Base-by-base conservation (phyloP, 1,140 invertebrate genomes). In the Bemisia tabaci region DNA sequence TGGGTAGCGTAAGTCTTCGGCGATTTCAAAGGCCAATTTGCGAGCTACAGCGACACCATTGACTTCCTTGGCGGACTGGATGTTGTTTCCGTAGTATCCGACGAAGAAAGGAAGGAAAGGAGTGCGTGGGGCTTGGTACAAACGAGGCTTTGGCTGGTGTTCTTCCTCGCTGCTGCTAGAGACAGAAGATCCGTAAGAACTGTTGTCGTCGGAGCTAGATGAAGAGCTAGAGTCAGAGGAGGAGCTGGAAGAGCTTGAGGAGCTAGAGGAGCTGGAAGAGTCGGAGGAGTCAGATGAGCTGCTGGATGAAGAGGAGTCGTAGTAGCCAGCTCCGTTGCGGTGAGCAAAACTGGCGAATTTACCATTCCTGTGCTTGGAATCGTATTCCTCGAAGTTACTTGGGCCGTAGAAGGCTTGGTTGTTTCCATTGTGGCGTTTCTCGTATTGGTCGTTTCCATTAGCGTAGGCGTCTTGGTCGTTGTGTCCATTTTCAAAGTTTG, bases 1-100 rank as follows among this genome's bases (percentile, higher is more conserved):
- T 0, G 81, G 78, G 33, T 82, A 75, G 66, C 84, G 77, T 1
- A 87, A 60, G 66, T 84, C 82, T 58, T 80, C 73, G n/a, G 76
- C 81, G 22, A 87, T 83, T 71, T 85, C 74, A 62, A 76, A 69
- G 1, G 81, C 74, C 0, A 87, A 68, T 25, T 80, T 81, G 48
- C 79, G 74, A 0, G 77, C 77, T 12, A 72, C 74, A 66, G 78
- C 70, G 2, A 78, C 73, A 22, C 72, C 33, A 21, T 79, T 71
- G 2, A 78, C 33, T 26, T 77, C 67, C 0, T 71, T 69, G 21
- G 72, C 67, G 26, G 72, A 68, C 65, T 75, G 76, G 22, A 82
- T 73, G 2, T 73, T 72, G 26, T 79, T 75, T n/a, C 81, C 81
- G 70, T 78, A 68, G 72, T 82, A 77, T 71, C 79, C 84, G 73